Percentiles rank a stretch among this genome's conserved stretches.
These are phyloP conservation scores for Spodoptera frugiperda DNA, from an alignment of 1,140 invertebrate species.

Conservation along the genomic window DNA sequence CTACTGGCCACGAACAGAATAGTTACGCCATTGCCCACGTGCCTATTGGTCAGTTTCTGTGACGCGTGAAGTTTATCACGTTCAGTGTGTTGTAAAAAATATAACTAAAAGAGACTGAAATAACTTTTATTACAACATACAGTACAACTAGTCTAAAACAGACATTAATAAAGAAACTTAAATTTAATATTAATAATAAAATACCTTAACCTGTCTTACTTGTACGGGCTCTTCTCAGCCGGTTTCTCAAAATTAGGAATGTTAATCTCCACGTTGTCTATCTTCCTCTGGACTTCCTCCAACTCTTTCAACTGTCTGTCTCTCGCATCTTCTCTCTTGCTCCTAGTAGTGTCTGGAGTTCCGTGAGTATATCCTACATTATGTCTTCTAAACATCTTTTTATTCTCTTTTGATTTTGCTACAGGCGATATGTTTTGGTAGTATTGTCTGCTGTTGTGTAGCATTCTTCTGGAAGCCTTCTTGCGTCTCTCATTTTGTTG, in stretches of 20 bases:
- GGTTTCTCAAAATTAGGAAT: background rate
- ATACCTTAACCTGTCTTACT: background rate
- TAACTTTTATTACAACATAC: slow-evolving; percentile 16
- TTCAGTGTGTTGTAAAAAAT: background rate
- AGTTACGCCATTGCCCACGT: too few species aligned
- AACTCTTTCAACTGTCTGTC: slow-evolving; percentile 32
- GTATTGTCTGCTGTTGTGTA: slow-evolving; percentile 58
- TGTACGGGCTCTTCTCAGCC: background rate
- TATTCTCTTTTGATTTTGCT: background rate
- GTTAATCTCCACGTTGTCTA: slow-evolving; percentile 19
- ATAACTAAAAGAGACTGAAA: background rate
- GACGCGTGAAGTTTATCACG: background rate
- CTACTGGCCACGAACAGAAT: too few species aligned
- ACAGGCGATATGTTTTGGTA: slow-evolving; percentile 41
- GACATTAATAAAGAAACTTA: background rate
- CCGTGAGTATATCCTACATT: background rate
- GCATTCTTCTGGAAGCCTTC: slow-evolving; percentile 28
- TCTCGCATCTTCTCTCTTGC: slow-evolving; percentile 10
- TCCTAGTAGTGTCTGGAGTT: background rate
- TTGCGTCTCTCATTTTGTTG: slow-evolving; percentile 11
- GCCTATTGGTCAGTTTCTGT: too few species aligned
- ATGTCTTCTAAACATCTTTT: background rate
- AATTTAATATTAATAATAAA: too few species aligned
- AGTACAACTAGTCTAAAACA: slow-evolving; percentile 25
- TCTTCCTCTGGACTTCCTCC: slow-evolving; percentile 26